Base-by-base conservation (phyloP, 2,888 invertebrate genomes). In the Acanthopleura granulata region DNA sequence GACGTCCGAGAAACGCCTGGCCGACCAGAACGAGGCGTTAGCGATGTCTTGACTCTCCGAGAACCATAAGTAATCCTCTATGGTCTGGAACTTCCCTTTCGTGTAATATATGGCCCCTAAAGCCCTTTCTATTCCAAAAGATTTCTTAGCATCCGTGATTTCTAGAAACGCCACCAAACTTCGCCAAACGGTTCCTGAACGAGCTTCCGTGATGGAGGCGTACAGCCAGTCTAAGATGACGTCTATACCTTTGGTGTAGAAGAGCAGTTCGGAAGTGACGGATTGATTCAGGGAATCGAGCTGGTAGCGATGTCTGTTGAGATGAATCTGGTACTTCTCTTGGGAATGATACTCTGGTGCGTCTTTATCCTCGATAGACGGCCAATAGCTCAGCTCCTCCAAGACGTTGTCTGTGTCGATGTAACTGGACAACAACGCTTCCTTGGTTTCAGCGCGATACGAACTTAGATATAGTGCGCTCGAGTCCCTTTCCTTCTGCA, bases 181-280 rank as follows among this genome's bases (percentile, higher is more conserved):
- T 78, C 84, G 81, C 88, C 87, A 88, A 51, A 83, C 80, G 51
- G 80, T 80, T 0, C 86, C 86, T 0, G 83, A 83, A n/a, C 82
- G 77, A 14, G 84, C 83, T 74, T 87, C 87, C 1, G 81, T 82
- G 22, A 88, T 95, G 16, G 86, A 82, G 70, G 85, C 84, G 75
- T 86, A 85, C 30, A 88, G 78, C 88, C 87, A 87, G 69, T 82
- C 82, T 71, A 86, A 83, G 75, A 87, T 83, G 11, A 85, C 82
- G 49, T 84, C 80, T 72, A 87, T 87, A 77, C 82, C 80, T 30
- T 81, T 82, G 12, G 87, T 82, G 76, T 88, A 88, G 73, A 87
- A 84, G 22, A 82, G 76, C 25, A 88, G 73, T 72, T 88, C 88
- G 29, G 82, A 83, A n/a, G 81, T 82, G 25, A 83, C 76, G 0